Percentiles rank a stretch among this genome's conserved stretches.
These are phyloP conservation scores for Lucilia cuprina DNA, from an alignment of 1,140 invertebrate species.

Conservation along the genomic window DNA sequence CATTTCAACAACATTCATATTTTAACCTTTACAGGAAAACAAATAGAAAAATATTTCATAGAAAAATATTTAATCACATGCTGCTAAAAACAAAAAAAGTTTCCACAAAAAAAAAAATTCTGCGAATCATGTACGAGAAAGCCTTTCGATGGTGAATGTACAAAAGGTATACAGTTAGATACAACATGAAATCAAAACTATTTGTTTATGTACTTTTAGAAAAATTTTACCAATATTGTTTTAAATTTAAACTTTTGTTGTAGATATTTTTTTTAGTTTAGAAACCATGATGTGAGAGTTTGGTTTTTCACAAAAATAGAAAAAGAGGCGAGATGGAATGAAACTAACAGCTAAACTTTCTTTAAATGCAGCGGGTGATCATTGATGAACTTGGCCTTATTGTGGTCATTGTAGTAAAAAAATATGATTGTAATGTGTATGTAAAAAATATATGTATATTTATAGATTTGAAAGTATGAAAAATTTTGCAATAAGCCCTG, in stretches of 20 bases:
- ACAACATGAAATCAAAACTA: not conserved
- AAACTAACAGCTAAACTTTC: not conserved
- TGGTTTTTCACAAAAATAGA: not conserved
- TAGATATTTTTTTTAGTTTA: not conserved
- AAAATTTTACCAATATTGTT: not conserved
- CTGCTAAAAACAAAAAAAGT: not conserved
- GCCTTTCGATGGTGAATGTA: not conserved
- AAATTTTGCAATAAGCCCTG: slow-evolving; percentile 3
- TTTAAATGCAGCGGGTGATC: not conserved
- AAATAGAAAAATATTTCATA: not conserved
- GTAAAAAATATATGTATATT: not conserved
- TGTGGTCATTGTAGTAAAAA: not conserved
- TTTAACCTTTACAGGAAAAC: not conserved
- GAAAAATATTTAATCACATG: slow-evolving; percentile 6
- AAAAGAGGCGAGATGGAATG: not conserved
- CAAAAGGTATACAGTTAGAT: not conserved
- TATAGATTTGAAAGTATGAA: not conserved
- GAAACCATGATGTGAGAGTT: not conserved
- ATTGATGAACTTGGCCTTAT: slow-evolving; percentile 14
- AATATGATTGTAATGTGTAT: not conserved
- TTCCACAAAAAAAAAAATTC: not conserved
- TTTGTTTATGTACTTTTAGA: not conserved
- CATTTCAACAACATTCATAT: not conserved
- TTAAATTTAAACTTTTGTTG: not conserved
- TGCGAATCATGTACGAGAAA: not conserved